Base-by-base conservation (phyloP, 2,888 invertebrate genomes). In the Hypercompe scribonia region DNA sequence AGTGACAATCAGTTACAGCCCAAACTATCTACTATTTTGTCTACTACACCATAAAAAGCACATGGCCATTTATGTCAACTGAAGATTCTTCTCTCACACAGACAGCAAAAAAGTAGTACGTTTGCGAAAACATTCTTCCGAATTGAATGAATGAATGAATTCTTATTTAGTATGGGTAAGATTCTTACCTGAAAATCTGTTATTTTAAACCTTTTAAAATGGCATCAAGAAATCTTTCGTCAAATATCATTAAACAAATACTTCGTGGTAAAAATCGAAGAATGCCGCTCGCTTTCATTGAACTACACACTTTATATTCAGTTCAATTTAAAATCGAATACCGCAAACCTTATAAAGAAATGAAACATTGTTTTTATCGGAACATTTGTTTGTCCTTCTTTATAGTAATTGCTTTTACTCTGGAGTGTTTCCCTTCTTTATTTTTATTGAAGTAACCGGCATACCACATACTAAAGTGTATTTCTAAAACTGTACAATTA, bases 311-410 rank as follows among this genome's bases (percentile, higher is more conserved):
- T 71, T 71, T 71, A 71, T 71, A n/a, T 13, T 46, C 71, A 67
- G 34, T 64, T n/a, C 8, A 31, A 46, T 67, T 67, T 33, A 21
- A 63, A 63, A 42, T 69, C 31, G 33, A 42, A 42, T 36, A 24
- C 61, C 31, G 31, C 58, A 39, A 39, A 31, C 28, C 31, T 31
- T 69, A 15, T 69, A 50, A 3, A 31, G 42, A 65, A 61, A 61
- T 66, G 58, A 61, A 66, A 61, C 65, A 61, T 71, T 67, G 61
- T 18, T 61, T 71, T 71, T 71, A 71, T 67, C 36, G 71, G 28
- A 42, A 46, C 34, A 70, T 70, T 69, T 24, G 61, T 28, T 42
- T 24, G 34, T 24, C 13, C 13, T 50, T 65, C 50, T 28, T 70
- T 50, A 69, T 63, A 61, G 69, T 54, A 70, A 46, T 65, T 36